Evolutionary conservation across 2,888 invertebrate genomes (phyloP).

Genomic region (Dasypolia templi): DNA sequence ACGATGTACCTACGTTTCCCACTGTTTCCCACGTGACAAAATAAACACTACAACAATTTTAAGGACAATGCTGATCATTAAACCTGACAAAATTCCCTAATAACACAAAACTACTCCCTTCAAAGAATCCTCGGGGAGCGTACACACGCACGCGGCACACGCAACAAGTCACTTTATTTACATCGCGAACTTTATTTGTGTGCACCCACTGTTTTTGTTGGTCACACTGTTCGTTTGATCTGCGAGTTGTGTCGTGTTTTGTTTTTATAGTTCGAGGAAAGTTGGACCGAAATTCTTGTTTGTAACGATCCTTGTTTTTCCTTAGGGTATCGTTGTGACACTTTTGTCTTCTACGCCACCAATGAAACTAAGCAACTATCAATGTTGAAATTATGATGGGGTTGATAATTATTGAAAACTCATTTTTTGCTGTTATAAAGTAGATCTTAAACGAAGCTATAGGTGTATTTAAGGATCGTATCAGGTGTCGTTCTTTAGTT

Average conservation of each 20-base stretch:
- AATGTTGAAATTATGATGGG: neutral
- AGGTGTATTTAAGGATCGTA: neutral
- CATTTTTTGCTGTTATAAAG: neutral
- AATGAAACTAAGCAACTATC: neutral
- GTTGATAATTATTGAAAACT: neutral
- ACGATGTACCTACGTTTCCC: no score
- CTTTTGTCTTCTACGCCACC: neutral
- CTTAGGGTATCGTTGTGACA: neutral
- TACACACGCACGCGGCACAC: constrained; percentile 46
- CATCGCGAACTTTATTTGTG: constrained; percentile 42
- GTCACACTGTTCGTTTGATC: constrained; percentile 19
- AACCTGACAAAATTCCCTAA: constrained; percentile 35
- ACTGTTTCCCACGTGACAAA: neutral
- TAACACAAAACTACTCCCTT: constrained; percentile 31
- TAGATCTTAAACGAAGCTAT: neutral
- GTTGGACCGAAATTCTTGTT: constrained; percentile 5
- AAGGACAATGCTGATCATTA: constrained; percentile 16
- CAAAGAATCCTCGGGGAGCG: constrained; percentile 50
- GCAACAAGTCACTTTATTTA: constrained; percentile 60
- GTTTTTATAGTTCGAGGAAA: constrained; percentile 29
- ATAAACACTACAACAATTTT: constrained; percentile 2
- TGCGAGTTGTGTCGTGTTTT: constrained; percentile 10
- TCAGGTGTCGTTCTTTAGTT: neutral
- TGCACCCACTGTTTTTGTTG: constrained; percentile 25
- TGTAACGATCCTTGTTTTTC: neutral